Evolutionary conservation across 1,140 invertebrate genomes (phyloP), one percentile per base, ranked within the genome.

Genomic region (Batillaria attramentaria): DNA sequence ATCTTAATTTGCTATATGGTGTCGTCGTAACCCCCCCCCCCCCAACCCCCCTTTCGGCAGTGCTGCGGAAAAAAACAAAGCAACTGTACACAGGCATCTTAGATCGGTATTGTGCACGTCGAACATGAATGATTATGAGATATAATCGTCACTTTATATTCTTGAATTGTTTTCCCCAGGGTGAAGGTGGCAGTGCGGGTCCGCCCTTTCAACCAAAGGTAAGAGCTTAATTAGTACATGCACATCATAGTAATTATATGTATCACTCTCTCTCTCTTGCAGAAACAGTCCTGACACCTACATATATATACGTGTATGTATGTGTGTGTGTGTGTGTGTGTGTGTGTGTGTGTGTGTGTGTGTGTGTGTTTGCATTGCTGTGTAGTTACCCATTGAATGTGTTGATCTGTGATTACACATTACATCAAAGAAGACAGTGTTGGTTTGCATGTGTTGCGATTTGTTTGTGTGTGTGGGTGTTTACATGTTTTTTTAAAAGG

Each of bases 101-200:
- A 13, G 46, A 13, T 50, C 24, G 46, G 46, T 50, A 24, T 13
- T 13, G 46, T 13, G 46, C 13, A 24, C 13, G 46, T 13, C 10
- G 46, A 50, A 24, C 10, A 50, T 50, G 46, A 50, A 50, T 50
- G 24, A 50, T 50, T 50, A 13, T 13, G 24, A 24, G 46, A 50
- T 50, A 50, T 50, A 28, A 62, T n/a, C 33, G 2, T 6, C 24
- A 62, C n/a, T 62, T 50, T 62, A 62, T 62, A 10, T 1, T 16
- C 24, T 0, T 62, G 57, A 24, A 76, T 77, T 81, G 54, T 76
- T 85, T 84, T 76, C 84, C n/a, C n/a, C n/a, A 90, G 89, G 82
- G 91, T 94, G 0, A 92, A 92, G 81, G 93, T 94, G 24, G 93
- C 93, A 5, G 93, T 94, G 4, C 84, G 93, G 81, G 93, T 94